Conservation (phyloP, 2,888 invertebrate species). For the Branchinecta sandiegonensis region DNA sequence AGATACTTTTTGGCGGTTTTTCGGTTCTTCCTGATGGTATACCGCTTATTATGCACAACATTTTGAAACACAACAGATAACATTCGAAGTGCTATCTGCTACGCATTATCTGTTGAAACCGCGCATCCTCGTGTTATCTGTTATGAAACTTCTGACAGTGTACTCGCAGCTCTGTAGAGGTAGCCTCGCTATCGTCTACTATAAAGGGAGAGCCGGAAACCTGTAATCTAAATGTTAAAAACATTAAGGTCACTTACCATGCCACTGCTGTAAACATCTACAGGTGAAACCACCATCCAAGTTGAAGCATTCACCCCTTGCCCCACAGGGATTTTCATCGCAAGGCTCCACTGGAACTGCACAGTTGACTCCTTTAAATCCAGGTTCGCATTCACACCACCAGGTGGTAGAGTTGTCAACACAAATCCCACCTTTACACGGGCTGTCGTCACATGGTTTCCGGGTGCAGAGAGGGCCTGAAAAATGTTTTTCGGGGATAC, state of each 20-base stretch:
- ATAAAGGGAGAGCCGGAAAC: no score
- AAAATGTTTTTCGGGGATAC: background rate
- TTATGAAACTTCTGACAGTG: no score
- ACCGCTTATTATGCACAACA: no score
- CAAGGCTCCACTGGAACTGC: conserved; percentile 53
- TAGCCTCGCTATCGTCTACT: no score
- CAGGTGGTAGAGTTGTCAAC: background rate
- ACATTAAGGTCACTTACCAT: background rate
- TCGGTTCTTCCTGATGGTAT: no score
- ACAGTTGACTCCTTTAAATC: conserved; percentile 48
- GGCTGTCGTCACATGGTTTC: background rate
- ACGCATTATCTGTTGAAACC: no score
- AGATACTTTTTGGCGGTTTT: no score
- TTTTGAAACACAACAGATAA: no score
- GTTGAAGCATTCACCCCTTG: conserved; percentile 49
- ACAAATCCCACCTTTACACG: background rate
- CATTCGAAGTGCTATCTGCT: no score
- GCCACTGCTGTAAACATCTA: conserved; percentile 4
- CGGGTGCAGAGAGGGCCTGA: conserved; percentile 2
- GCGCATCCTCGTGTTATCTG: no score
- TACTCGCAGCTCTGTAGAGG: no score
- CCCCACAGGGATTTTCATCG: conserved; percentile 55
- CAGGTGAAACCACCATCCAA: background rate
- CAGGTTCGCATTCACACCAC: conserved; percentile 49
- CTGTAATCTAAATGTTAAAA: no score